Conservation (phyloP, 2,797 vertebrate genomes). For the Chanos chanos region DNA sequence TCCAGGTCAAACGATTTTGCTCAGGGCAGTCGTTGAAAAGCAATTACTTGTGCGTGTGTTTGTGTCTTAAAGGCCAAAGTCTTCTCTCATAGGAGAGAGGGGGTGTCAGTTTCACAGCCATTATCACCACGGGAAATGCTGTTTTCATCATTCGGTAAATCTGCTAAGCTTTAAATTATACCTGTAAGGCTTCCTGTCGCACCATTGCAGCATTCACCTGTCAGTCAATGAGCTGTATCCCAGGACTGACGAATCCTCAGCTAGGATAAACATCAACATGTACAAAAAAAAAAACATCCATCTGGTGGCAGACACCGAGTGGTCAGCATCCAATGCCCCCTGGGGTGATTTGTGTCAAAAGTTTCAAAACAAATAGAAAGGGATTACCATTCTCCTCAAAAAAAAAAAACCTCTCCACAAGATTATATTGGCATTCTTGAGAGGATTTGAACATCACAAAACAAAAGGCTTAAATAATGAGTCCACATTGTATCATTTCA, state of each 20-base stretch:
- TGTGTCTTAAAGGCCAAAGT: constrained; percentile 11
- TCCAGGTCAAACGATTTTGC: constrained; percentile 15
- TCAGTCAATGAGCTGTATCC: constrained; percentile 55
- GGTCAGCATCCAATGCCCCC: constrained; percentile 28
- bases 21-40: neutral
- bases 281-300: neutral
- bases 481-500: constrained; percentile 20
- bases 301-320: constrained; percentile 24
- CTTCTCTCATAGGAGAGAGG: constrained; percentile 13
- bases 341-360: constrained; percentile 7
- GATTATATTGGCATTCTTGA: too few relatives aligned
- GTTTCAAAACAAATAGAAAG: constrained; percentile 1
- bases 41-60: constrained; percentile 18
- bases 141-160: constrained; percentile 47
- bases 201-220: constrained; percentile 30
- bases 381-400: constrained; percentile 15
- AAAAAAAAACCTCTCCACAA: constrained; percentile 7
- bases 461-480: constrained; percentile 8
- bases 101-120: constrained; percentile 50
- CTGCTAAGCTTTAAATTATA: constrained; percentile 43
- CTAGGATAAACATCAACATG: constrained; percentile 29
- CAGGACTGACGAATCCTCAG: constrained; percentile 41
- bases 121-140: constrained; percentile 43
- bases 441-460: constrained; percentile 30
- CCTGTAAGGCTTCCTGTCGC: constrained; percentile 32